These are phyloP conservation scores for Clarias gariepinus DNA, from an alignment of 2,113 vertebrate species.

Conservation along the genomic window DNA sequence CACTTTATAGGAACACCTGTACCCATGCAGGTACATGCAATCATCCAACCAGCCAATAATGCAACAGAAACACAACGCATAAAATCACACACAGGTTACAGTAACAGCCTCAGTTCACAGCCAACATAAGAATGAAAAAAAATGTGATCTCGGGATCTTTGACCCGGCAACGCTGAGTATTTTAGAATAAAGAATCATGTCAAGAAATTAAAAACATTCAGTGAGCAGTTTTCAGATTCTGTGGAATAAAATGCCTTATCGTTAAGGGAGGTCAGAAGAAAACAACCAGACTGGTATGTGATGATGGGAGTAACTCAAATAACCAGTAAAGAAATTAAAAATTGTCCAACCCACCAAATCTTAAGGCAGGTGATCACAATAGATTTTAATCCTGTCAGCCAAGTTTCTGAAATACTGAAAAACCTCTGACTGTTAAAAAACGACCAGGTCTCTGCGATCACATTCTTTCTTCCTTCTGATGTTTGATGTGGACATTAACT, in stretches of 20 bases:
- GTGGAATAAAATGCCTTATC: neutral
- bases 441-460: neutral
- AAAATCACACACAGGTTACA: neutral
- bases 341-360: neutral
- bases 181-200: neutral
- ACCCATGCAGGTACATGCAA: neutral
- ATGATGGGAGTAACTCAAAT: neutral
- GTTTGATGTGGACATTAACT: neutral
- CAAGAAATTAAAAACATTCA: neutral
- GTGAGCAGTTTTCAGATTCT: neutral
- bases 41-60: neutral
- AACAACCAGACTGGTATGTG: neutral
- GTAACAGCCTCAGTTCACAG: neutral
- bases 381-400: neutral
- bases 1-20: neutral
- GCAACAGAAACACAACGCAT: neutral
- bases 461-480: neutral
- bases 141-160: neutral
- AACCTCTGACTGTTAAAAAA: neutral
- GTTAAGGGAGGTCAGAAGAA: neutral
- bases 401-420: neutral
- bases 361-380: neutral
- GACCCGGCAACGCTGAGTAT: too few relatives aligned
- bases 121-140: neutral
- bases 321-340: neutral